Base-by-base conservation (phyloP, 2,888 invertebrate genomes). In the Acrobasis consociella region DNA sequence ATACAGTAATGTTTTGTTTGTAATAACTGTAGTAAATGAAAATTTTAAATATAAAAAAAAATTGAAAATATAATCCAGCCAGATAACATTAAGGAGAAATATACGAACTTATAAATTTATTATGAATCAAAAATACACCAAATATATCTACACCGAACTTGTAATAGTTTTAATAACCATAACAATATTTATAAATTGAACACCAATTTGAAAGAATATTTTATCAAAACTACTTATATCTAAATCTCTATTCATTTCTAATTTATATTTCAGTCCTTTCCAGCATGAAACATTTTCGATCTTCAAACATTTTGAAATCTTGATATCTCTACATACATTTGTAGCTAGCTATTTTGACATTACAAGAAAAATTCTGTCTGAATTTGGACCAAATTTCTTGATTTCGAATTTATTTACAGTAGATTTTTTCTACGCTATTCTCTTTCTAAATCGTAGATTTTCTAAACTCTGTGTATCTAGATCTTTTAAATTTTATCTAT, bases 381-480 rank as follows among this genome's bases (percentile, higher is more conserved):
- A 78, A 75, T 83, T 81, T 72, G 89, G 89, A 87, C 88, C 88
- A 89, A 88, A 75, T 72, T 68, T 68, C 68, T 84, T 87, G 63
- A 69, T 87, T 87, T 86, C 77, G 80, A 87, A 84, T 85, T 86
- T 83, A 86, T 81, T 85, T 86, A 75, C 77, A 68, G 70, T 79
- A 71, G 82, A 77, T 72, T 72, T 74, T 82, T 82, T 82, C 75
- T 82, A 84, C 63, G 76, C 80, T 78, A 71, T 70, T 71, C 73
- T 72, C 72, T 74, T 74, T 78, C 70, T 66, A 65, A 63, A 60
- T 63, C 11, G 67, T 77, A 75, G 72, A 72, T 75, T 75, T 74
- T 75, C 64, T 71, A 72, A 72, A 68, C 66, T 72, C 58, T 49
- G 67, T 69, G 68, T 68, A 66, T 62, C 58, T 58, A 61, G 52